Evolutionary conservation across 2,888 invertebrate genomes (phyloP), one percentile per base, ranked within the genome.

Genomic region (Neoaliturus tenellus): DNA sequence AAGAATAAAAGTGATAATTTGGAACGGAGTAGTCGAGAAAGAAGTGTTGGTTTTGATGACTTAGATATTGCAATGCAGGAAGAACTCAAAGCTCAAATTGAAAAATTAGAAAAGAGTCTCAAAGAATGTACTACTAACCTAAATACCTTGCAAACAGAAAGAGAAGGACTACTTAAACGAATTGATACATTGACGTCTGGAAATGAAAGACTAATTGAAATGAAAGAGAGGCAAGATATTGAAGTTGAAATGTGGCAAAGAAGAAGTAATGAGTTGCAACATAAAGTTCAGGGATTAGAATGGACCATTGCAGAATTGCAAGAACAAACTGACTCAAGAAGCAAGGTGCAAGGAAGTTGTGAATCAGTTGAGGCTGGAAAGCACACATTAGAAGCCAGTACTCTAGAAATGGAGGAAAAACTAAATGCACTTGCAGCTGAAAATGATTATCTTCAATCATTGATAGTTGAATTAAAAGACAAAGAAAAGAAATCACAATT

Each of bases 211-310:
- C 93, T 97, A 89, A 91, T 94, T 0, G 96, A 97, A 89, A 93
- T 95, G 90, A 97, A 97, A 90, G 96, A 97, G 89, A 94, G 95
- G 85, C 94, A 96, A 90, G 96, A 96, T 87, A 93, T 93, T 89
- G 96, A 96, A 89, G 91, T 96, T 25, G 93, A 95, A 86, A 92
- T 94, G 88, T 95, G 94, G 92, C 94, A 95, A 89, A 93, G 93
- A 84, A 93, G 95, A 89, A 95, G 94, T 87, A 93, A 94, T 87
- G 95, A 96, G 88, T 91, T 95, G 0, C 93, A 92, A 87, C 92
- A 94, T 81, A 95, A 95, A 90, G 89, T 96, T 10, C 92, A 92
- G 80, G 91, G 91, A 48, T 89, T 93, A 12, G 89, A 91, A 33
- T 88, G 88, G 88, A 89, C 88, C 89, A 80, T 82, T 89, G 17